Conservation (phyloP, 2,797 vertebrate genomes). For the Falco peregrinus region DNA sequence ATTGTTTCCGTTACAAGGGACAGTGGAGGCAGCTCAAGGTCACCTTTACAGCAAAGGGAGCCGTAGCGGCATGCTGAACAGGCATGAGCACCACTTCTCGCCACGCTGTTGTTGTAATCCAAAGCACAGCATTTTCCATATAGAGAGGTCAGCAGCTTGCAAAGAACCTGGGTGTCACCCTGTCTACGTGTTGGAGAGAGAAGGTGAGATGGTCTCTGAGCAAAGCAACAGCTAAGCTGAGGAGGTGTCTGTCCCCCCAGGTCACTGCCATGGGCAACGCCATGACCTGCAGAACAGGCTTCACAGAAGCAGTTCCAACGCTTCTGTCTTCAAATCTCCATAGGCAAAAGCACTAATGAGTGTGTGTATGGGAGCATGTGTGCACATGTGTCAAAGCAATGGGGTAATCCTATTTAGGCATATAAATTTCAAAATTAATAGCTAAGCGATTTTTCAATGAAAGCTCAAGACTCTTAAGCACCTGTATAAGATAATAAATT, state of each 20-base stretch:
- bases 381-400: not conserved
- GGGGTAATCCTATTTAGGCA: not conserved
- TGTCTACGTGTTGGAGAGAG: not conserved
- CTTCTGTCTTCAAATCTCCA: not conserved
- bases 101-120: too few relatives aligned
- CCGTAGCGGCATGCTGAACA: too few relatives aligned
- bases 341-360: not conserved
- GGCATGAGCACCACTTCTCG: not conserved
- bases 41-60: not conserved
- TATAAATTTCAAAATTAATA: not conserved
- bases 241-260: not conserved
- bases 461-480: not conserved
- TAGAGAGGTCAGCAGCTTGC: not conserved
- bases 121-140: not conserved
- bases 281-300: fast-evolving
- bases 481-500: not conserved
- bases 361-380: fast-evolving
- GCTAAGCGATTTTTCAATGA: not conserved
- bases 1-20: fast-evolving
- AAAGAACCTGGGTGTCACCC: fast-evolving
- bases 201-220: not conserved
- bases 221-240: not conserved
- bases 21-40: not conserved
- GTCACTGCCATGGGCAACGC: not conserved
- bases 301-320: not conserved